phyloP scores from a whole-genome alignment of 2,113 vertebrate genomes.

The Pangasianodon hypophthalmus region DNA sequence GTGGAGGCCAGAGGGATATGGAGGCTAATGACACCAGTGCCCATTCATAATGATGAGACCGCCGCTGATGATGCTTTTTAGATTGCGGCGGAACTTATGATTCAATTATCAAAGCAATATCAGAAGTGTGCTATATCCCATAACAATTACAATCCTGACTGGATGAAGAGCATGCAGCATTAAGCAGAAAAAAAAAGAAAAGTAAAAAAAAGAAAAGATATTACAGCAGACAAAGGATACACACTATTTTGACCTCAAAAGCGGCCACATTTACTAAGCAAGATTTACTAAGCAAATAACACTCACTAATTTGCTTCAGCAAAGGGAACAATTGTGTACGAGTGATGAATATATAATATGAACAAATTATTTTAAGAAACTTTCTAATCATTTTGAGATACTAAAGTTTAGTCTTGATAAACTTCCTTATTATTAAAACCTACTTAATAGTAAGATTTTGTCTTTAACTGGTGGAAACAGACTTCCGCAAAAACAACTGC shows the following conservation, averaged over 20 bases:
- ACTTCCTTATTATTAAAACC: not conserved
- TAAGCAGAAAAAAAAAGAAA: not conserved
- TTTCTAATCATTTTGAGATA: not conserved
- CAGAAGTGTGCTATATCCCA: conserved; percentile 37
- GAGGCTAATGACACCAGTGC: conserved; percentile 24
- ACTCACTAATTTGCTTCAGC: not conserved
- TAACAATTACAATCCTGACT: conserved; percentile 43
- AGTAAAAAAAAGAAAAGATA: not conserved
- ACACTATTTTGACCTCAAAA: not conserved
- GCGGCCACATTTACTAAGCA: not conserved
- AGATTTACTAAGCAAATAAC: not conserved
- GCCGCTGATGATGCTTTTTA: conserved; percentile 42
- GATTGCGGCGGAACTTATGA: conserved; percentile 41
- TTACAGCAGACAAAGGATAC: not conserved
- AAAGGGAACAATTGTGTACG: not conserved
- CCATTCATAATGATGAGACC: conserved; percentile 6
- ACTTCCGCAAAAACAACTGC: not conserved
- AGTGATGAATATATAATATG: not conserved
- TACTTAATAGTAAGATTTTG: not conserved
- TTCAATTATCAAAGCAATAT: conserved; percentile 50
- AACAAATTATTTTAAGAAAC: not conserved
- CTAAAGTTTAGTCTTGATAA: not conserved
- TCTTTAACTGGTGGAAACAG: not conserved
- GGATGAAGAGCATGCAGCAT: conserved; percentile 26
- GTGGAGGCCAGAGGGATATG: conserved; percentile 7